A percentile compares a stretch with the other conserved stretches of the same genome.
Evolutionary conservation across 2,113 vertebrate species (phyloP).

Genomic region (Hystrix cristata): DNA sequence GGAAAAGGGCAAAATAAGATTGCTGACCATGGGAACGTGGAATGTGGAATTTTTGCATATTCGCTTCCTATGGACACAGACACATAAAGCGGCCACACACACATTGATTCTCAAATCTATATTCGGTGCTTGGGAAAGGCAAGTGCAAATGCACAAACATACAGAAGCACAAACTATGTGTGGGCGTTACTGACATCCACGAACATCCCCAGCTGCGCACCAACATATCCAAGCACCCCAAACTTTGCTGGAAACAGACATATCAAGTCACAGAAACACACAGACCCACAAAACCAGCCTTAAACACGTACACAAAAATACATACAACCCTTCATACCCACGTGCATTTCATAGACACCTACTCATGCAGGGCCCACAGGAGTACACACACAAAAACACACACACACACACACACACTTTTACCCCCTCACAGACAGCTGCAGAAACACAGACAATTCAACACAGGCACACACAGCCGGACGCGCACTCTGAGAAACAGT

Average conservation of each 20-base stretch:
- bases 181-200: background rate
- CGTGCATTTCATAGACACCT: background rate
- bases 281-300: background rate
- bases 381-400: background rate
- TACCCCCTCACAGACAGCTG: background rate
- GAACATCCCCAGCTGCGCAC: fast-evolving
- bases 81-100: too few relatives aligned
- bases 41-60: background rate
- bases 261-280: background rate
- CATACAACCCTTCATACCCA: background rate
- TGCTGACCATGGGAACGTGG: background rate
- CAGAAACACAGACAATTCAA: background rate
- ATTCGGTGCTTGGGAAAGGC: background rate
- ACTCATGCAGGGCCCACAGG: background rate
- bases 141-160: background rate
- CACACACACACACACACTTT: background rate
- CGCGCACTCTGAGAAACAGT: background rate
- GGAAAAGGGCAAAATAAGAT: background rate
- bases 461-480: fast-evolving
- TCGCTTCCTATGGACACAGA: background rate
- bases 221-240: background rate
- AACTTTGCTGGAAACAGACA: background rate
- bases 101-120: fast-evolving
- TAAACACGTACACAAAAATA: background rate
- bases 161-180: background rate